These are phyloP conservation scores for Micromesistius poutassou DNA, from an alignment of 2,797 vertebrate genomes.

Conservation along the genomic window DNA sequence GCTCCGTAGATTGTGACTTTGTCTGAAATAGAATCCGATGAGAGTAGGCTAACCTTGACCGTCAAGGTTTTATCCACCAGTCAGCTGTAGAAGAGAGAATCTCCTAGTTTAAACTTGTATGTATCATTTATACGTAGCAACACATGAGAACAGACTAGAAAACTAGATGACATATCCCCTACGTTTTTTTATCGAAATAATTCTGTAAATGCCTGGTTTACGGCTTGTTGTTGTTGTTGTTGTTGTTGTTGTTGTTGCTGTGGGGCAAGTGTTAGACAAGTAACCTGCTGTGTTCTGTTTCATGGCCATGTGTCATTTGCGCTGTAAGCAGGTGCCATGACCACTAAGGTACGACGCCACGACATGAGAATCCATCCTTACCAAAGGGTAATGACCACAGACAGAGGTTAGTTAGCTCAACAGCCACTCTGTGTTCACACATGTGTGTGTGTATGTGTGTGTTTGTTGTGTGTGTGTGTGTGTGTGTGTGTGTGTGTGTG, in stretches of 20 bases:
- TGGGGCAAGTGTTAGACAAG: constrained; percentile 66
- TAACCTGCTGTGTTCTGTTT: constrained; percentile 79
- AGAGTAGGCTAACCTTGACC: not conserved
- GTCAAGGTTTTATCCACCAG: not conserved
- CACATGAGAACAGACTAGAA: not conserved
- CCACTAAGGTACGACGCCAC: constrained; percentile 99
- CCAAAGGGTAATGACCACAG: constrained; percentile 99
- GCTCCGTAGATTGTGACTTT: constrained; percentile 3
- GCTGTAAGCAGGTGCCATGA: constrained; percentile 99
- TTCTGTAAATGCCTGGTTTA: not conserved
- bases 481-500: constrained; percentile 44
- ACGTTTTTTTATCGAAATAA: not conserved
- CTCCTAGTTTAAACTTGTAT: not conserved
- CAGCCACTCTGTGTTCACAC: constrained; percentile 58
- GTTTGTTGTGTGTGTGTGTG: constrained; percentile 39
- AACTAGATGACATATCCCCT: not conserved
- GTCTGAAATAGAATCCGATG: not conserved
- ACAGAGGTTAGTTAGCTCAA: constrained; percentile 98
- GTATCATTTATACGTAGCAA: not conserved
- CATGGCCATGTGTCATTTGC: constrained; percentile 83
- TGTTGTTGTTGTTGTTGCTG: constrained; percentile 61
- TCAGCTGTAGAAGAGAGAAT: not conserved
- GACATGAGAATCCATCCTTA: constrained; percentile 99
- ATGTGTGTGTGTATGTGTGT: constrained; percentile 52
- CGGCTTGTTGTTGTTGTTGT: constrained; percentile 42